Percentiles rank a stretch among this genome's conserved stretches.
Evolutionary conservation across 2,797 vertebrate species (phyloP).

Genomic region (Steatocranus sp.): DNA sequence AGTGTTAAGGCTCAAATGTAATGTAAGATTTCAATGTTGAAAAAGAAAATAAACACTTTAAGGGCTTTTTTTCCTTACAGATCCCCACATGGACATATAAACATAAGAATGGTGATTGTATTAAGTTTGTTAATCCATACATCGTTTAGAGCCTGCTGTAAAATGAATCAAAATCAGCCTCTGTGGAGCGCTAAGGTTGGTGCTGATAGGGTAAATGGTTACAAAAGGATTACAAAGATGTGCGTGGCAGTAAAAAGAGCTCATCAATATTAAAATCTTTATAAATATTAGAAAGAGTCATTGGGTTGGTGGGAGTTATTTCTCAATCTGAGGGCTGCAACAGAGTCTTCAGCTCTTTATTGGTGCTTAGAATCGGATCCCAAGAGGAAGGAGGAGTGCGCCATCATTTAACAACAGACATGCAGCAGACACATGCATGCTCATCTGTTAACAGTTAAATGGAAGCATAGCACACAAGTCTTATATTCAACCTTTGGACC

Average conservation of each 20-base stretch:
- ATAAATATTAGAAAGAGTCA: conserved; percentile 52
- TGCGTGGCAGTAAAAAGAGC: conserved; percentile 31
- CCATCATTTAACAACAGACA: neutral
- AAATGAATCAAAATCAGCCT: conserved; percentile 1
- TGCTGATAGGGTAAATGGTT: conserved; percentile 35
- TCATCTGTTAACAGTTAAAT: conserved; percentile 5
- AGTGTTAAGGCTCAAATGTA: neutral
- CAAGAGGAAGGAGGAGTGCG: neutral
- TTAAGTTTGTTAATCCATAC: conserved; percentile 20
- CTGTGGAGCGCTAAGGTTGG: neutral
- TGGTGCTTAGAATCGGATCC: neutral
- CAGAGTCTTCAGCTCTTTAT: conserved; percentile 15
- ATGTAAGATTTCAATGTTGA: neutral
- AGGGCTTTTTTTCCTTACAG: neutral
- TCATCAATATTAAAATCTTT: conserved; percentile 62
- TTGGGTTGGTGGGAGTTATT: neutral
- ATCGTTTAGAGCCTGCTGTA: neutral
- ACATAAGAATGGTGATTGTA: neutral
- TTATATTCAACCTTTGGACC: neutral
- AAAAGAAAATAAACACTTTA: neutral
- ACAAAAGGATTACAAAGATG: conserved; percentile 32
- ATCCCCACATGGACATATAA: neutral
- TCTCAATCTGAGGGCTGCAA: conserved; percentile 22
- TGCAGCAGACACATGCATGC: neutral
- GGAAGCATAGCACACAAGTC: neutral